Evolutionary conservation across 2,113 vertebrate genomes (phyloP).

Genomic region (Pelecanoides urinatrix): DNA sequence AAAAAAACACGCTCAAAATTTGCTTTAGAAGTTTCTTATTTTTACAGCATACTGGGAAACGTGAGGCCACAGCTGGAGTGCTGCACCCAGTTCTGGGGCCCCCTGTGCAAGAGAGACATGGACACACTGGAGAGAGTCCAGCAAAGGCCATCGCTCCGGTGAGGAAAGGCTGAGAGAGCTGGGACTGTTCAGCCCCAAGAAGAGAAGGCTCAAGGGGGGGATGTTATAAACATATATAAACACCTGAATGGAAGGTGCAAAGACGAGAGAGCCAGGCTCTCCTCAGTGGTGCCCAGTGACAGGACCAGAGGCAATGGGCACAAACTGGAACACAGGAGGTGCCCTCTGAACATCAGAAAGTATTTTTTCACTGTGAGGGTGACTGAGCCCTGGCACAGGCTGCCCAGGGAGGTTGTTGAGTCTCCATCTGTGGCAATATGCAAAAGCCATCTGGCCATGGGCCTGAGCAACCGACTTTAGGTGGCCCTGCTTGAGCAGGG

Average conservation of each 20-base stretch:
- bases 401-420: not conserved
- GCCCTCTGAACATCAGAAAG: not conserved
- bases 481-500: not conserved
- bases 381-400: not conserved
- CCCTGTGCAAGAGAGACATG: not conserved
- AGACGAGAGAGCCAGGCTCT: not conserved
- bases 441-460: not conserved
- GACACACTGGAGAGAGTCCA: not conserved
- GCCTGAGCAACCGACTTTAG: not conserved
- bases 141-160: not conserved
- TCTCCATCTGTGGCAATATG: not conserved
- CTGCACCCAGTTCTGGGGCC: not conserved
- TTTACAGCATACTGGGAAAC: not conserved
- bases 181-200: not conserved
- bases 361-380: not conserved
- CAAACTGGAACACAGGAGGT: not conserved
- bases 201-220: not conserved
- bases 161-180: not conserved
- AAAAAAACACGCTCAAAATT: not conserved
- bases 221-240: not conserved
- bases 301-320: rapidly evolving
- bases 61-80: not conserved
- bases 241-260: not conserved
- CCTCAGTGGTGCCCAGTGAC: not conserved
- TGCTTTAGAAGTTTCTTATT: not conserved